Evolutionary conservation across 2,113 vertebrate genomes (phyloP), one percentile per base, ranked within the genome.

Genomic region (Muscicapa adusta): DNA sequence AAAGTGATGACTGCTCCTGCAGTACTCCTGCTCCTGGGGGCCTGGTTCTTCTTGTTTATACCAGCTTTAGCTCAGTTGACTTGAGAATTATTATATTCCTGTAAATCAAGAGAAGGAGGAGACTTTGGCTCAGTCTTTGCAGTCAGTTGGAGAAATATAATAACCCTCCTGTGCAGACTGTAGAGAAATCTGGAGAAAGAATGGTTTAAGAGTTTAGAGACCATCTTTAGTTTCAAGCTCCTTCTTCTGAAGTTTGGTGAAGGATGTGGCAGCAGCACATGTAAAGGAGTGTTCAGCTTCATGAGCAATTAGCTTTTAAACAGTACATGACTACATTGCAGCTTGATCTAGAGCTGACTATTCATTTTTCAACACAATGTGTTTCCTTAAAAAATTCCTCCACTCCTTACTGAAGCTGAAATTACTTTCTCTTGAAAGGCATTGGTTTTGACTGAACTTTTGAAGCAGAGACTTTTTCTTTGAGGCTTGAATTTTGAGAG

Each of bases 1-100:
- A 96, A 95, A 96, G 92, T 70, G 75, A 93, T 94, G 91, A 77
- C 87, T 96, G 75, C 82, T 96, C 25, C 91, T 94, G 72, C 63
- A 71, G 60, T 56, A 83, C 40, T 85, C 72, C 79, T 93, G 74
- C 11, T 95, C 89, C 88, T 91, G 31, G 45, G 72, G 75, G 82
- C 60, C 78, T 85, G 88, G 36, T 85, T 79, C 82, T 86, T 88
- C 82, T 96, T 95, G 91, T 93, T 96, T 96, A 89, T 78, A 94
- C 78, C 85, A 71, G 48, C 93, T 94, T 91, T 81, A 94, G 63
- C 93, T 93, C 85, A 63, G 82, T 70, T 93, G 85, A 93, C 82
- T 94, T 86, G 89, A 95, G 93, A 94, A 94, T 95, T 96, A 90
- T 62, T 91, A 74, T 83, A 86, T 80, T 84, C 56, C 56, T 93